Evolutionary conservation across 2,113 vertebrate species (phyloP).

Genomic region (Labrus mixtus): DNA sequence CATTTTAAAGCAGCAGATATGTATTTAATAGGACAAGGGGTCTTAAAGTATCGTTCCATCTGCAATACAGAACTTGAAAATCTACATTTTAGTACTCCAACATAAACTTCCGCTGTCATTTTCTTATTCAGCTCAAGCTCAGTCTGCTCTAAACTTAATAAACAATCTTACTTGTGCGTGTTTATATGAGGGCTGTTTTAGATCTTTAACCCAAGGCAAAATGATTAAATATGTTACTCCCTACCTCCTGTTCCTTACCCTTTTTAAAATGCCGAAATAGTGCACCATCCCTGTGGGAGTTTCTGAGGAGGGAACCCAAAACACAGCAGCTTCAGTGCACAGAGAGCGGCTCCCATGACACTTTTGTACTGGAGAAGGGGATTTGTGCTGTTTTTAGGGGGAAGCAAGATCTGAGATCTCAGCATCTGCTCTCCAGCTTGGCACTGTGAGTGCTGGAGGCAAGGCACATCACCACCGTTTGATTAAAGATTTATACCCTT

Average conservation of each 20-base stretch:
- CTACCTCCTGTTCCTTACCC: constrained; percentile 59
- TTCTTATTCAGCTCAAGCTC: constrained; percentile 18
- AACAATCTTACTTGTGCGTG: constrained; percentile 54
- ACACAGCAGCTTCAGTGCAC: constrained; percentile 65
- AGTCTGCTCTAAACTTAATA: constrained; percentile 46
- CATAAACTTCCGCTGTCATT: constrained; percentile 19
- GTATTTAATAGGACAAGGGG: neutral
- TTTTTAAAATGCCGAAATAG: constrained; percentile 71
- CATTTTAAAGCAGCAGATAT: neutral
- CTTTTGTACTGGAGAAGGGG: constrained; percentile 72
- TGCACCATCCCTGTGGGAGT: constrained; percentile 70
- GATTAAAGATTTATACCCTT: constrained; percentile 85
- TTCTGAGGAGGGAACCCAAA: constrained; percentile 71
- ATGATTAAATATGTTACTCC: constrained; percentile 67
- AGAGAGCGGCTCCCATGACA: constrained; percentile 77
- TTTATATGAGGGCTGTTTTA: constrained; percentile 63
- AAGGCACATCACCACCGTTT: constrained; percentile 76
- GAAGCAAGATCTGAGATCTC: constrained; percentile 75
- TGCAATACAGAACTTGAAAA: constrained; percentile 16
- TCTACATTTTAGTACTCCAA: constrained; percentile 18
- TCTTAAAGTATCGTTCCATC: neutral
- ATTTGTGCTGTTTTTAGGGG: constrained; percentile 75
- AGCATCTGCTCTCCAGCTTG: constrained; percentile 76
- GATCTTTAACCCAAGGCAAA: constrained; percentile 66
- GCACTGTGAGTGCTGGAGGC: constrained; percentile 76